phyloP scores from a whole-genome alignment of 2,888 invertebrate species.

The Rhingia campestris region DNA sequence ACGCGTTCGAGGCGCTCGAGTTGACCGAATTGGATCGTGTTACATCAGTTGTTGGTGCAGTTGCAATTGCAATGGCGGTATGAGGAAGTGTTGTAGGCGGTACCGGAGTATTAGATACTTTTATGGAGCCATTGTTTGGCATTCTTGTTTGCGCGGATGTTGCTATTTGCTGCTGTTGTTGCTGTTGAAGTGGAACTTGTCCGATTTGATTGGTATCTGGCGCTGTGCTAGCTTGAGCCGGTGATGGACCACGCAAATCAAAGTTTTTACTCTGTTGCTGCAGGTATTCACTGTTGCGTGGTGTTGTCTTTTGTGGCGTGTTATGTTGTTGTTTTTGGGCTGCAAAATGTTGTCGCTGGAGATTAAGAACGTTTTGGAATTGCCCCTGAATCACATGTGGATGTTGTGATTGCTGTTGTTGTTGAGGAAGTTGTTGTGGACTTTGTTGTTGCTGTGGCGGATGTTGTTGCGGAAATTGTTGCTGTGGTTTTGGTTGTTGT shows the following conservation, averaged over 20 bases:
- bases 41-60: slow-evolving; percentile 30
- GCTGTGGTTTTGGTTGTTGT: slow-evolving; percentile 45
- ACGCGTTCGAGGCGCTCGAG: slow-evolving; percentile 53
- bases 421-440: slow-evolving; percentile 46
- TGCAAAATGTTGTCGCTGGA: slow-evolving; percentile 76
- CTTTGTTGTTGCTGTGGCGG: slow-evolving; percentile 24
- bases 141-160: slow-evolving; percentile 32
- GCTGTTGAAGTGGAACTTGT: slow-evolving; percentile 49
- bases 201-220: slow-evolving; percentile 80
- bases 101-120: slow-evolving; percentile 34
- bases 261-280: slow-evolving; percentile 77
- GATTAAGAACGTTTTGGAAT: slow-evolving; percentile 78
- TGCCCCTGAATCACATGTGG: slow-evolving; percentile 76
- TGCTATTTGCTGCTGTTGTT: slow-evolving; percentile 37
- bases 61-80: slow-evolving; percentile 29
- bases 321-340: slow-evolving; percentile 74
- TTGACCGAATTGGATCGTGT: slow-evolving; percentile 86
- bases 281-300: slow-evolving; percentile 77
- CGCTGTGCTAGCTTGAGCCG: slow-evolving; percentile 86
- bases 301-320: slow-evolving; percentile 76
- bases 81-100: slow-evolving; percentile 33
- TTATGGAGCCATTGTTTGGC: slow-evolving; percentile 59
- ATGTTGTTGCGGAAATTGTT: slow-evolving; percentile 34
- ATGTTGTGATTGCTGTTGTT: slow-evolving; percentile 60
- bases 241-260: slow-evolving; percentile 83